Base-by-base conservation (phyloP, 53 echinoderm and acorn worm genomes). In the Glandiceps talaboti region DNA sequence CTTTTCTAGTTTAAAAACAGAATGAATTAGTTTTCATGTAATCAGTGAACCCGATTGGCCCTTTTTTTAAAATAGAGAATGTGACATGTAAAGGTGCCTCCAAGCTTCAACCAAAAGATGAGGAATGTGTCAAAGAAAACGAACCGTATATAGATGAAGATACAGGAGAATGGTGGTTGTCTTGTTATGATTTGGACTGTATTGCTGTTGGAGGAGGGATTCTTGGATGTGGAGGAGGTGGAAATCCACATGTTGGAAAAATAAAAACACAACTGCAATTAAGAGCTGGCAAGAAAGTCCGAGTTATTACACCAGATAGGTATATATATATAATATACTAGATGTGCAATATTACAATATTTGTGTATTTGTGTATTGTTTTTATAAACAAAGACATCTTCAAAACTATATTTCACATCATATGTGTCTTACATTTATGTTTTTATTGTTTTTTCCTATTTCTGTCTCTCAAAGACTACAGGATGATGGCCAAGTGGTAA, bases 181-280 rank as follows among this genome's bases (percentile, higher is more conserved):
- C 92, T 0, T 82, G 85, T 27, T 90, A 79, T 32, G 95, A 95
- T 31, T 45, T 95, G 31, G 88, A 92, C 28, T 95, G 92, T 73
- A 92, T 95, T n/a, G 81, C 86, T 80, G 77, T 95, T 1, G 95
- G 95, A 29, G 90, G 90, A 0, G 95, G 95, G 14, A 87, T 95
- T 28, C 80, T 95, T 0, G 95, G 95, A 26, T 95, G 90, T 30
- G 95, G 95, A 27, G 95, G 95, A 73, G 95, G 95, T 25, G 95
- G 95, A 28, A 87, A 84, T 75, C 95, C 95, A n/a, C 80, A 86
- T 27, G 10, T 92, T 31, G 95, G 95, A 1, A 82, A 74, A 28
- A 80, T 95, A 1, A 82, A 81, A 33, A 87, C 95, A 78, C 32
- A 73, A 31, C 82, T 81, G 27, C 76, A 77, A 30, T 83, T 95